Percentiles rank a stretch among this genome's conserved stretches.
Evolutionary conservation across 2,797 vertebrate species (phyloP).

Genomic region (Choloepus didactylus): DNA sequence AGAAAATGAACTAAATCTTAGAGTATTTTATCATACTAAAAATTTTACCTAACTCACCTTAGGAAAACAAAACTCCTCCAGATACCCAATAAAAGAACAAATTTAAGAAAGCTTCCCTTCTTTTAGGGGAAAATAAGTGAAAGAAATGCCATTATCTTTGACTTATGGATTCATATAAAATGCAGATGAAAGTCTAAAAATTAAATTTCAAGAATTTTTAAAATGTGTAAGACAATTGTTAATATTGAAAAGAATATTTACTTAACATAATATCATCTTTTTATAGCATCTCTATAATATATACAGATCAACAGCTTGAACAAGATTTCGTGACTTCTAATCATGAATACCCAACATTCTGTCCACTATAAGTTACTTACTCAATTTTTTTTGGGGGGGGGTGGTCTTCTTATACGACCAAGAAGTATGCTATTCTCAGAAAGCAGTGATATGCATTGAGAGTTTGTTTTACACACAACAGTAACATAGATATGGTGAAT

Average conservation of each 20-base stretch:
- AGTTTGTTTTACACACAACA: background rate
- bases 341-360: background rate
- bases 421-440: background rate
- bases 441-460: background rate
- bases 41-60: background rate
- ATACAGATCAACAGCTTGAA: background rate
- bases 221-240: background rate
- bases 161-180: background rate
- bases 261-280: background rate
- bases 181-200: background rate
- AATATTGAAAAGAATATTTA: background rate
- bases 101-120: no score
- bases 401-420: background rate
- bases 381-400: background rate
- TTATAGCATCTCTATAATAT: background rate
- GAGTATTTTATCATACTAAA: background rate
- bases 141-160: no score
- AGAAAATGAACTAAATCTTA: background rate
- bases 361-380: background rate
- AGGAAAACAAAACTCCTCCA: background rate
- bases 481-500: background rate
- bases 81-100: background rate
- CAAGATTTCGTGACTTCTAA: background rate
- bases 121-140: no score
- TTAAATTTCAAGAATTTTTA: background rate